Base-by-base conservation (phyloP, 2,113 vertebrate species). In the Leucosticte australis region DNA sequence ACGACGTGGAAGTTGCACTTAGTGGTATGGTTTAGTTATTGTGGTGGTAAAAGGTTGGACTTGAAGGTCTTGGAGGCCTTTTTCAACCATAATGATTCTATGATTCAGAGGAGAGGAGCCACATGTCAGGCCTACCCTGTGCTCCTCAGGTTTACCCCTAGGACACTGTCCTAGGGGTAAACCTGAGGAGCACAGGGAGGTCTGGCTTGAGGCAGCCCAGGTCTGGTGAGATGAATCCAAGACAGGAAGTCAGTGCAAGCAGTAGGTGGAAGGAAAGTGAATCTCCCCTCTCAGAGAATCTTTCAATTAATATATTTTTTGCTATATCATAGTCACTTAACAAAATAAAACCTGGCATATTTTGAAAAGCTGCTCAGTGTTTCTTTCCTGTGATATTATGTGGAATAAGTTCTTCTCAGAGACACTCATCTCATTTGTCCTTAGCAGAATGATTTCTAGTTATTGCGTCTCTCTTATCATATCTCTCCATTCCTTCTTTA, bases 21-120 rank as follows among this genome's bases (percentile, higher is more conserved):
- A 13, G 17, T 9, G 12, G 18, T 16, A 23, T 5, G 26, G 22
- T 27, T 52, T 53, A 49, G 21, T 49, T 55, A 22, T 4, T 18
- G 13, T 20, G 2, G 2, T 68, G 30, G 24, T 18, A 30, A 31
- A 68, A 83, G 16, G 3, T 26, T 49, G 31, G n/a, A 27, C 24
- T 42, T 17, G 6, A 27, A 27, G 47, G 13, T 33, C 31, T 42
- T 60, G 24, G 16, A 39, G 24, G 39, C 3, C 20, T 68, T 76
- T 90, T 69, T 50, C 17, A 55, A 35, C 10, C 41, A 9, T 76
- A 35, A 42, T 0, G 0, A 27, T 47, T 53, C 41, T 9, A 1
- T 31, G 12, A 41, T 49, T 37, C 46, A 35, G 24, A 44, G 24
- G 30, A 85, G 8, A 76, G 11, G 19, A 70, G 27, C 27, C 31